phyloP scores from a whole-genome alignment of 2,888 invertebrate genomes.

The Aleiodes leptofemur region DNA sequence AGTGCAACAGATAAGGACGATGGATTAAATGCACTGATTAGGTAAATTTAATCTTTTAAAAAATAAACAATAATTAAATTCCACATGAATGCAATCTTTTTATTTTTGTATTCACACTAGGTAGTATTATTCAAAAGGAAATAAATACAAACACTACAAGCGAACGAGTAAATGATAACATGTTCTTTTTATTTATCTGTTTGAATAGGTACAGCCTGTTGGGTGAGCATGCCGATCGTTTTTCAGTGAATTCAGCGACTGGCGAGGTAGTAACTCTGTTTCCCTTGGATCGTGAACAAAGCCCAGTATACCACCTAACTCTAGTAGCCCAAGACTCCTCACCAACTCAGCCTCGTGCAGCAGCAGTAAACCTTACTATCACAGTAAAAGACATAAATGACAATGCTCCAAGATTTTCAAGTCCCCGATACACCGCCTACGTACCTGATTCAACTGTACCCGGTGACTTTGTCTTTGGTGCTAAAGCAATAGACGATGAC shows the following conservation, averaged over 20 bases:
- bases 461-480: constrained; percentile 92
- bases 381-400: constrained; percentile 89
- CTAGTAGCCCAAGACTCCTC: constrained; percentile 93
- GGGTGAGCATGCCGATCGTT: constrained; percentile 88
- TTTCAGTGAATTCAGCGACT: constrained; percentile 86
- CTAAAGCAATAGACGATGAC: constrained; percentile 90
- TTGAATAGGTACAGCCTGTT: constrained; percentile 83
- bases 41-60: constrained; percentile 73
- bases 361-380: constrained; percentile 89
- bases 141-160: too few species aligned
- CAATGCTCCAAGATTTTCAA: constrained; percentile 87
- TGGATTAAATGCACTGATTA: constrained; percentile 90
- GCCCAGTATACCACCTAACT: constrained; percentile 85
- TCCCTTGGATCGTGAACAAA: constrained; percentile 88
- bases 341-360: constrained; percentile 88
- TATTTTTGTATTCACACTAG: too few species aligned
- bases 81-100: too few species aligned
- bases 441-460: constrained; percentile 88
- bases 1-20: constrained; percentile 88
- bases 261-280: constrained; percentile 87
- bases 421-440: constrained; percentile 85
- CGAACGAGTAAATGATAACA: not conserved
- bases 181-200: not conserved
- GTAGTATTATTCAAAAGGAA: too few species aligned
- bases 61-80: constrained; percentile 8